Conservation (phyloP, 2,888 invertebrate species). For the Aquatica leii region DNA sequence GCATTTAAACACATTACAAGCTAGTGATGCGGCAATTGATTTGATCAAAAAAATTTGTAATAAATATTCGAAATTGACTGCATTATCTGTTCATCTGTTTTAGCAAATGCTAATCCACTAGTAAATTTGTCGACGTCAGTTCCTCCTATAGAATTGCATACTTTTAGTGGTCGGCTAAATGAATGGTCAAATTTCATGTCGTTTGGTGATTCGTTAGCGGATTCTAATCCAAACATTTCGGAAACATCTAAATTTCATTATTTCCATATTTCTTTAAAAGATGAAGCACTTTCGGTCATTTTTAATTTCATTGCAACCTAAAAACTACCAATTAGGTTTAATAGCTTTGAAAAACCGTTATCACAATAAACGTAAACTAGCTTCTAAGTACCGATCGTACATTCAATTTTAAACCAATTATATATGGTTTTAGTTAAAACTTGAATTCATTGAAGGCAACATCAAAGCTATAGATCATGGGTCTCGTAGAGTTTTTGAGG, state of each 20-base stretch:
- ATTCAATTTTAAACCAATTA: too few relatives aligned
- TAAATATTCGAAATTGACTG: neutral
- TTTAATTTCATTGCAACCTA: neutral
- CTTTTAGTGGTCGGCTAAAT: neutral
- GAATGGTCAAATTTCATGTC: neutral
- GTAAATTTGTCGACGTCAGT: neutral
- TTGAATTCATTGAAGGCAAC: neutral
- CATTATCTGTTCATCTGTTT: neutral
- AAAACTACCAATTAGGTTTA: neutral
- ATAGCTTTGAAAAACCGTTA: neutral
- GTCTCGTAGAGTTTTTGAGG: neutral
- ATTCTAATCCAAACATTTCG: too few relatives aligned
- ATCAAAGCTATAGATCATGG: neutral
- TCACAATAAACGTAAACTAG: too few relatives aligned
- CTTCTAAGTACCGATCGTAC: neutral
- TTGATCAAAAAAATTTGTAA: constrained; percentile 1
- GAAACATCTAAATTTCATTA: too few relatives aligned
- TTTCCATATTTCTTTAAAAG: too few relatives aligned
- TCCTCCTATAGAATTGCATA: neutral
- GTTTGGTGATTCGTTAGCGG: neutral
- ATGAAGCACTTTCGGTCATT: too few relatives aligned
- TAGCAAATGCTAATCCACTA: neutral
- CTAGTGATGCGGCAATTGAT: neutral
- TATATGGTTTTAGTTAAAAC: neutral
- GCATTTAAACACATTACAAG: neutral